Evolutionary conservation across 2,797 vertebrate genomes (phyloP).

Genomic region (Typhlichthys eigenmanni): DNA sequence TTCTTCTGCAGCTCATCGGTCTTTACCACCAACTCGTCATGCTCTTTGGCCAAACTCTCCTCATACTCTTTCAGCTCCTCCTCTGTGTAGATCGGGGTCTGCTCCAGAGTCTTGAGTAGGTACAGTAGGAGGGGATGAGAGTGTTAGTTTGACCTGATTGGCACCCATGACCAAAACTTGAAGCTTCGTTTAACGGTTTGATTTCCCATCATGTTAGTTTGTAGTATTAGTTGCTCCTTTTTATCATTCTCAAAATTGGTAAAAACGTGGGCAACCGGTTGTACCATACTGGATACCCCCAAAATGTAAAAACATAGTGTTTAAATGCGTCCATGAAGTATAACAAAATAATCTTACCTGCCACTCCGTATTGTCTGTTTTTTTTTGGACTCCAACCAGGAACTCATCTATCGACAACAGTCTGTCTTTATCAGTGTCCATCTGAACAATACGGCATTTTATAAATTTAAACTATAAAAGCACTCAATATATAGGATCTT

Average conservation of each 20-base stretch:
- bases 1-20: conserved; percentile 83
- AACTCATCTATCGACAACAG: conserved; percentile 88
- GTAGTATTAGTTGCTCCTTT: too few relatives aligned
- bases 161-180: too few relatives aligned
- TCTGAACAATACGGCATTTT: conserved; percentile 65
- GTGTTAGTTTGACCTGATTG: too few relatives aligned
- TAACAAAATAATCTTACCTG: conserved; percentile 78
- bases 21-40: conserved; percentile 79
- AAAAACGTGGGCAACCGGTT: too few relatives aligned
- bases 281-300: too few relatives aligned
- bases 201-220: too few relatives aligned
- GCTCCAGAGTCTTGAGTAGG: conserved; percentile 81
- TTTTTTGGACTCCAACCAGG: conserved; percentile 80
- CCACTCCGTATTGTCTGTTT: conserved; percentile 88
- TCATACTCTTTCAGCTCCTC: conserved; percentile 87
- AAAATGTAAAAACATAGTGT: too few relatives aligned
- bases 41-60: conserved; percentile 80
- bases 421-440: conserved; percentile 87
- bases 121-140: conserved; percentile 9
- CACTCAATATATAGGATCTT: too few relatives aligned
- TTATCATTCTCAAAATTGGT: too few relatives aligned
- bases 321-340: too few relatives aligned
- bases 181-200: too few relatives aligned
- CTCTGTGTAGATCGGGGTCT: conserved; percentile 85
- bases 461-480: background rate